These are phyloP conservation scores for Cataglyphis hispanica DNA, from an alignment of 1,140 invertebrate genomes.

Conservation along the genomic window DNA sequence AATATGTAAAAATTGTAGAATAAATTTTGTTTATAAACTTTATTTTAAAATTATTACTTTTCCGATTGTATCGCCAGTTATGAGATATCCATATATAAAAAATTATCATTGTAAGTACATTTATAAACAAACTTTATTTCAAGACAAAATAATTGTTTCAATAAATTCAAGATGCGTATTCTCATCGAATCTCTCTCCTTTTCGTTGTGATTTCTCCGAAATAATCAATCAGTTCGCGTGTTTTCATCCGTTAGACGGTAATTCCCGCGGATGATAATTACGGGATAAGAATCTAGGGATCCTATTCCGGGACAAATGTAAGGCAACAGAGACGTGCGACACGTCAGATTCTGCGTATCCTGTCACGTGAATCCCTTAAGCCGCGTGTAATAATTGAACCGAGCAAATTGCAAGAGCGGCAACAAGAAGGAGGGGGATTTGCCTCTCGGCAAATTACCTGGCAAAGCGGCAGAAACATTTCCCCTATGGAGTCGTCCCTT, in stretches of 20 bases:
- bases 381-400: slow-evolving; percentile 51
- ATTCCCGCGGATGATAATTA: slow-evolving; percentile 13
- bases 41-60: too few species aligned
- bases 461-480: slow-evolving; percentile 96
- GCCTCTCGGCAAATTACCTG: slow-evolving; percentile 89
- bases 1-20: too few species aligned
- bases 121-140: neutral
- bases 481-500: slow-evolving; percentile 98
- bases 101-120: neutral
- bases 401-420: slow-evolving; percentile 26
- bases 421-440: neutral
- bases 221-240: neutral
- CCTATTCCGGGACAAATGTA: neutral
- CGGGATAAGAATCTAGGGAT: neutral
- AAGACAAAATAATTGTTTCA: neutral
- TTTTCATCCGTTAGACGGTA: neutral
- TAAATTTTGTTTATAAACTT: too few species aligned
- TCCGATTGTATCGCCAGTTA: too few species aligned
- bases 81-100: too few species aligned
- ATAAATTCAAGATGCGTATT: neutral
- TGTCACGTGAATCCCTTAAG: slow-evolving; percentile 42
- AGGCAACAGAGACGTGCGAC: neutral
- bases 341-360: slow-evolving; percentile 37
- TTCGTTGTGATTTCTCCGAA: neutral
- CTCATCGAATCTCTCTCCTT: neutral